Conservation (phyloP, 2,888 invertebrate species). For the Heliconius ismenius region DNA sequence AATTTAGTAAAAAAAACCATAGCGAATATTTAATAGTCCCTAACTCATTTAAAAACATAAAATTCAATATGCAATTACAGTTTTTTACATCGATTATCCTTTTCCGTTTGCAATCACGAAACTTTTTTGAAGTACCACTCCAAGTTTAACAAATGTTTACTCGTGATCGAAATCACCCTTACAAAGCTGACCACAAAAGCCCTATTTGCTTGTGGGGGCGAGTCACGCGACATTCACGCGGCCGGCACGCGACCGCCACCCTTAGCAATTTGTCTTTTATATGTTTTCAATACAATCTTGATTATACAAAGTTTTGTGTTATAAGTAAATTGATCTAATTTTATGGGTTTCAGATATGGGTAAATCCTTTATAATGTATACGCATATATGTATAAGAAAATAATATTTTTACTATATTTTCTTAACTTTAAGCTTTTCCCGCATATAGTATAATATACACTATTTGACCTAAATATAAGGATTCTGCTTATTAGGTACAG, state of each 20-base stretch:
- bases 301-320: constrained; percentile 1
- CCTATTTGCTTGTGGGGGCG: constrained; percentile 3
- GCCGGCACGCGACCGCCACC: constrained; percentile 47
- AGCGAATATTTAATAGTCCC: too few relatives aligned
- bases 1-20: too few relatives aligned
- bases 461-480: too few relatives aligned
- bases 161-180: constrained; percentile 9
- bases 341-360: not conserved
- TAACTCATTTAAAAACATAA: not conserved
- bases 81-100: constrained; percentile 1
- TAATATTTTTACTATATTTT: too few relatives aligned
- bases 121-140: not conserved
- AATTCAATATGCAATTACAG: not conserved
- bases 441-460: too few relatives aligned
- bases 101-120: constrained; percentile 5
- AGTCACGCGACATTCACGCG: constrained; percentile 28
- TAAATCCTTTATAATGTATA: not conserved
- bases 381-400: too few relatives aligned
- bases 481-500: too few relatives aligned
- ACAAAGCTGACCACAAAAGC: constrained; percentile 11
- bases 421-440: too few relatives aligned
- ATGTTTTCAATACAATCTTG: constrained; percentile 40
- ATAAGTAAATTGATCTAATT: not conserved
- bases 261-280: constrained; percentile 39
- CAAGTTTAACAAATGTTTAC: not conserved